phyloP scores from a whole-genome alignment of 53 echinoderm and acorn worm genomes.

The Henricia sp. region DNA sequence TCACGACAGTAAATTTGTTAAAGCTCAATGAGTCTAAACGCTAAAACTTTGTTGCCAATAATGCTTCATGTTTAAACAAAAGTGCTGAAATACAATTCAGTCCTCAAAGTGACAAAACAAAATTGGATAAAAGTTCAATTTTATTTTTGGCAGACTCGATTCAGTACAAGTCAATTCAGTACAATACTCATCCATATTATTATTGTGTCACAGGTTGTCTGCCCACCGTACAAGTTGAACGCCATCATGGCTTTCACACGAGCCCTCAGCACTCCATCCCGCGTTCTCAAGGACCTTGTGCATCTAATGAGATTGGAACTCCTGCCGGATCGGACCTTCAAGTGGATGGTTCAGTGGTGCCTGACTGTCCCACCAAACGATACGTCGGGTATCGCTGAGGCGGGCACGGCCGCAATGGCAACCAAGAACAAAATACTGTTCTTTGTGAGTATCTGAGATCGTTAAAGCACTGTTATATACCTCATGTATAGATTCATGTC shows the following conservation, averaged over 20 bases:
- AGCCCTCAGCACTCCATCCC: slow-evolving; percentile 70
- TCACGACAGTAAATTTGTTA: no score
- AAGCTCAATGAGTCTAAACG: no score
- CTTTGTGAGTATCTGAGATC: slow-evolving; percentile 91
- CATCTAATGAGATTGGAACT: slow-evolving; percentile 84
- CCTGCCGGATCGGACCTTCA: slow-evolving; percentile 80
- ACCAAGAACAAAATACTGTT: slow-evolving; percentile 94
- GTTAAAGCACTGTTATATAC: no score
- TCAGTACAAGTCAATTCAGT: no score
- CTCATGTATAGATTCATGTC: no score
- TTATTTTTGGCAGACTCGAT: no score
- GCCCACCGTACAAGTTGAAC: slow-evolving; percentile 92
- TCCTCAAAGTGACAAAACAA: background rate
- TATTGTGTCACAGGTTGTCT: slow-evolving; percentile 97
- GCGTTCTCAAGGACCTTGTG: slow-evolving; percentile 86
- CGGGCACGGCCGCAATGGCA: slow-evolving; percentile 84
- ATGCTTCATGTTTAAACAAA: background rate
- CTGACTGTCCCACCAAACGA: slow-evolving; percentile 87
- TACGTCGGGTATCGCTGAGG: slow-evolving; percentile 47
- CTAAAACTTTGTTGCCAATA: no score
- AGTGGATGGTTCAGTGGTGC: slow-evolving; percentile 94
- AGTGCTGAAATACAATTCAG: background rate
- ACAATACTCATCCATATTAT: no score
- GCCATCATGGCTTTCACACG: slow-evolving; percentile 83
- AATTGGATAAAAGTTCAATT: no score